Evolutionary conservation across 2,113 vertebrate genomes (phyloP).

Genomic region (Tragelaphus buxtoni): DNA sequence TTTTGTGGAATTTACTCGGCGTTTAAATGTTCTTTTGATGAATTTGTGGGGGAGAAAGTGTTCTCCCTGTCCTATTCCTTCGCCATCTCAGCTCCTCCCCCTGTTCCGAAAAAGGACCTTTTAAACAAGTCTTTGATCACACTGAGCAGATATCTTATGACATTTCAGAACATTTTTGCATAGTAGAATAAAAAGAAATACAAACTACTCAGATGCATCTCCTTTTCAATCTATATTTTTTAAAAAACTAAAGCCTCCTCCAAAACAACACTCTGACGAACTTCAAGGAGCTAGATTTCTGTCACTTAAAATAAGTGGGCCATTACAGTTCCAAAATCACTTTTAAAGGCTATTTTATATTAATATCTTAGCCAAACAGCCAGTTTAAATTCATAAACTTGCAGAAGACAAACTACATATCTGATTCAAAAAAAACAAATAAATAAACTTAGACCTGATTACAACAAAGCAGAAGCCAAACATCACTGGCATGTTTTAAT

Average conservation of each 20-base stretch:
- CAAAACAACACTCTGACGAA: neutral
- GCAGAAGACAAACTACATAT: neutral
- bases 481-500: neutral
- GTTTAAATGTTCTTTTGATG: no score
- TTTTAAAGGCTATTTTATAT: neutral
- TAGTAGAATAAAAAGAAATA: neutral
- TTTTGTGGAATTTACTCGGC: no score
- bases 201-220: neutral
- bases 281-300: neutral
- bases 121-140: neutral
- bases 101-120: neutral
- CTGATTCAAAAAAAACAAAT: neutral
- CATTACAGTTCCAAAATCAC: neutral
- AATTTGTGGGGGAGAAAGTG: no score
- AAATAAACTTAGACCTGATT: neutral
- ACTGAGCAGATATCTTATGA: neutral
- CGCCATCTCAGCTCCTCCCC: no score
- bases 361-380: neutral
- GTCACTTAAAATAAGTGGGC: neutral
- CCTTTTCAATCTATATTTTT: slow-evolving; percentile 1
- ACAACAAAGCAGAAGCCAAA: neutral
- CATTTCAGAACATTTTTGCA: neutral
- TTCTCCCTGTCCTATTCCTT: no score
- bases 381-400: neutral
- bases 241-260: neutral